Conservation (phyloP, 2,113 vertebrate genomes). For the Thamnaconus septentrionalis region DNA sequence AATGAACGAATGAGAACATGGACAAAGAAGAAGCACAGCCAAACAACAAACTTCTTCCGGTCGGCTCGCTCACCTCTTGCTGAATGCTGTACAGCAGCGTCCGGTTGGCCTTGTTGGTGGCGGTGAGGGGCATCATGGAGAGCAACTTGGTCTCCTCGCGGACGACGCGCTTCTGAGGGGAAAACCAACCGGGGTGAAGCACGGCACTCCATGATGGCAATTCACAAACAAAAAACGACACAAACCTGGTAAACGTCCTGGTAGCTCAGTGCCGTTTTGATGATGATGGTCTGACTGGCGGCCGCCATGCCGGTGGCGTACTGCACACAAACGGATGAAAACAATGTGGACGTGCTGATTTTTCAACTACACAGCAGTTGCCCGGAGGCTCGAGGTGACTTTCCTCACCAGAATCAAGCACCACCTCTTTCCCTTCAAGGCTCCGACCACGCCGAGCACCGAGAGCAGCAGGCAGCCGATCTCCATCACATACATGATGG, state of each 20-base stretch:
- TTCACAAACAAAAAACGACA: neutral
- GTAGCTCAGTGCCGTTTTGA: slow-evolving; percentile 65
- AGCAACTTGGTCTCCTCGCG: slow-evolving; percentile 61
- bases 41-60: slow-evolving; percentile 9
- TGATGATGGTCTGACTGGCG: slow-evolving; percentile 70
- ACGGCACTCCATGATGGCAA: too few relatives aligned
- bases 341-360: neutral
- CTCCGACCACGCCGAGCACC: slow-evolving; percentile 63
- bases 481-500: slow-evolving; percentile 64
- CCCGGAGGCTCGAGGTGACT: too few relatives aligned
- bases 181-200: neutral
- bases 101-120: slow-evolving; percentile 63
- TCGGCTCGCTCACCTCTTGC: slow-evolving; percentile 38
- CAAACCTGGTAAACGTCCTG: slow-evolving; percentile 68
- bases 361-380: neutral
- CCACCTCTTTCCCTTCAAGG: slow-evolving; percentile 68
- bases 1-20: too few relatives aligned
- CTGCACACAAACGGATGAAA: slow-evolving; percentile 25
- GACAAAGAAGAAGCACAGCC: neutral
- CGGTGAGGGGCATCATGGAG: slow-evolving; percentile 67
- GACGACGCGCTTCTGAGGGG: slow-evolving; percentile 56
- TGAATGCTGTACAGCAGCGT: slow-evolving; percentile 69
- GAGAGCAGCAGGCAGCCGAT: slow-evolving; percentile 69
- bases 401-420: slow-evolving; percentile 69
- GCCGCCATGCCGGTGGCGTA: slow-evolving; percentile 70